Conservation (phyloP, 2,888 invertebrate genomes). For the Bombylius major region DNA sequence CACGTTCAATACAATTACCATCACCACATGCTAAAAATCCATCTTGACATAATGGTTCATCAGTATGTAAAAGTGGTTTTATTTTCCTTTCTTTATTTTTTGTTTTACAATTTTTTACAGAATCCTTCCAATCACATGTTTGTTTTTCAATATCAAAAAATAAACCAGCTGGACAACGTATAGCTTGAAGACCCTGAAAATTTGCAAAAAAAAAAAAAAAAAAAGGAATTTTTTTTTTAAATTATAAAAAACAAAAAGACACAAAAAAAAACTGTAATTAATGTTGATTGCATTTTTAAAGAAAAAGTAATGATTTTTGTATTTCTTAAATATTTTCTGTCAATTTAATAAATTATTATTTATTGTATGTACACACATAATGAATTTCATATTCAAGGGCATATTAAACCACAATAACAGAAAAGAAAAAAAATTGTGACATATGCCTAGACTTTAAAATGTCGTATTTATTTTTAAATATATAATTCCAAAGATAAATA, state of each 20-base stretch:
- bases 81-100: constrained; percentile 82
- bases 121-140: constrained; percentile 88
- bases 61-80: constrained; percentile 76
- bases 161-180: constrained; percentile 83
- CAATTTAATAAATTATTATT: no score
- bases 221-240: no score
- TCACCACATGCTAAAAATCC: constrained; percentile 82
- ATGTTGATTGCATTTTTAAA: neutral
- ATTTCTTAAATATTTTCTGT: no score
- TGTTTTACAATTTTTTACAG: constrained; percentile 84
- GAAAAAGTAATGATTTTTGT: neutral
- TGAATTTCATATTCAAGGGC: no score
- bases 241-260: no score
- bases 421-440: no score
- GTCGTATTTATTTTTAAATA: no score
- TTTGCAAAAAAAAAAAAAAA: neutral
- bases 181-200: constrained; percentile 73
- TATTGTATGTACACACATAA: no score
- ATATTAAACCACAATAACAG: no score
- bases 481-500: neutral
- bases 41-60: constrained; percentile 80
- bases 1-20: constrained; percentile 72
- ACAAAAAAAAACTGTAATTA: no score
- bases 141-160: constrained; percentile 91
- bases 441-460: no score